These are phyloP conservation scores for Graphium colonna DNA, from an alignment of 2,888 invertebrate genomes.

Conservation along the genomic window DNA sequence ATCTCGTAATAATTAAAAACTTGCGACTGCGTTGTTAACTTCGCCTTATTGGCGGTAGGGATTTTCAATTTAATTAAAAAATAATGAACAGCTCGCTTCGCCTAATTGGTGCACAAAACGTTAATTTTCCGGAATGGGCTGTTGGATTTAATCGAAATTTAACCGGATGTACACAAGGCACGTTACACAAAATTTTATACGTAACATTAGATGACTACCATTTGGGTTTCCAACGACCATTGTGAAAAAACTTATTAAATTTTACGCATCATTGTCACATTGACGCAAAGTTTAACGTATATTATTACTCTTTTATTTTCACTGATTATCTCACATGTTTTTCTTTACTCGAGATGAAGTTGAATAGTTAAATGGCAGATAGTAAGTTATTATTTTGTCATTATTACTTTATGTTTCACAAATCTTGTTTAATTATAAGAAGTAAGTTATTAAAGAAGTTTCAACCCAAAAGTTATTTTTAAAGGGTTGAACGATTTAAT, in stretches of 20 bases:
- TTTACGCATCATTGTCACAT: too few species aligned
- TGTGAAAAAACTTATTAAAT: too few species aligned
- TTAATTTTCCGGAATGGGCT: conserved; percentile 15
- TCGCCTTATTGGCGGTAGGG: conserved; percentile 22
- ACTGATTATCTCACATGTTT: not conserved
- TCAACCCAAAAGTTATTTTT: too few species aligned
- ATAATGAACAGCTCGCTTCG: conserved; percentile 31
- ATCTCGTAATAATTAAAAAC: conserved; percentile 19
- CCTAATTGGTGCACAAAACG: conserved; percentile 22
- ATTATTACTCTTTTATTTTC: not conserved
- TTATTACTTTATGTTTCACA: too few species aligned
- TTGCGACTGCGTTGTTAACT: conserved; percentile 11
- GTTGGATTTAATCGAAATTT: conserved; percentile 6
- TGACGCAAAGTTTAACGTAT: too few species aligned
- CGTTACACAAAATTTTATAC: not conserved
- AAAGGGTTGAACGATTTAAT: conserved; percentile 2
- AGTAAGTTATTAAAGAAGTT: too few species aligned
- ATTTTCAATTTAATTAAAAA: conserved; percentile 42
- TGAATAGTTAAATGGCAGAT: too few species aligned
- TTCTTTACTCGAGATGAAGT: too few species aligned
- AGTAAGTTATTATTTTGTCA: too few species aligned
- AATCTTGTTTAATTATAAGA: too few species aligned
- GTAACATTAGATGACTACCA: too few species aligned
- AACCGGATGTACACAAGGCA: not conserved
- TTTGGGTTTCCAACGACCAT: too few species aligned